These are phyloP conservation scores for Villa cingulata DNA, from an alignment of 2,888 invertebrate species.

Conservation along the genomic window DNA sequence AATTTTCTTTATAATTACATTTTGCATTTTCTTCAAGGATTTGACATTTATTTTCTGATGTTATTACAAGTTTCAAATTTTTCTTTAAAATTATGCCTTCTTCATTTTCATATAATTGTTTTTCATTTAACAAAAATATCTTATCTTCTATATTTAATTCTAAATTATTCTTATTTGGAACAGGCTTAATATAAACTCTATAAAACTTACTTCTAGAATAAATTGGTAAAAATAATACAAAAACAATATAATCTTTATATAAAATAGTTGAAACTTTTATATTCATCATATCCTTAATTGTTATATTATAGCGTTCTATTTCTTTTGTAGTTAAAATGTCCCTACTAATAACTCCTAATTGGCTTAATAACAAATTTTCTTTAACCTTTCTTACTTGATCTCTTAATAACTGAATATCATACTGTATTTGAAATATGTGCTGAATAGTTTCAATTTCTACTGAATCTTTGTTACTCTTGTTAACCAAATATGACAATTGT, in stretches of 20 bases:
- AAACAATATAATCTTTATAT: too few species aligned
- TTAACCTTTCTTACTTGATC: conserved; percentile 2
- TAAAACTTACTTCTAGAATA: conserved; percentile 3
- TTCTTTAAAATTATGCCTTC: not conserved
- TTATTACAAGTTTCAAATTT: not conserved
- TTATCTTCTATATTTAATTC: not conserved
- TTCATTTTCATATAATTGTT: too few species aligned
- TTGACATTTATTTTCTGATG: not conserved
- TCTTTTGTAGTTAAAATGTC: conserved; percentile 5
- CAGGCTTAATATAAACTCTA: conserved; percentile 2
- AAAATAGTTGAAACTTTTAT: too few species aligned
- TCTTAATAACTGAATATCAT: conserved; percentile 1
- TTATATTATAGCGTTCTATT: not conserved
- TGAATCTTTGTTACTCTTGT: not conserved
- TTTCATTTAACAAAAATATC: not conserved
- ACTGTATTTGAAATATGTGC: conserved; percentile 5
- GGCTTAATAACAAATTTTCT: conserved; percentile 4
- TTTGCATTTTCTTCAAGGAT: too few species aligned
- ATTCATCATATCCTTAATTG: too few species aligned
- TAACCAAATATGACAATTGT: not conserved
- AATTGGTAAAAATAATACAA: conserved; percentile 8
- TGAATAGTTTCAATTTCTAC: conserved; percentile 1
- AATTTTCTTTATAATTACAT: too few species aligned
- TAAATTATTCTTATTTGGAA: too few species aligned
- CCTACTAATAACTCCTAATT: conserved; percentile 6